Conservation (phyloP, 2,113 vertebrate species). For the Semicossyphus pulcher region DNA sequence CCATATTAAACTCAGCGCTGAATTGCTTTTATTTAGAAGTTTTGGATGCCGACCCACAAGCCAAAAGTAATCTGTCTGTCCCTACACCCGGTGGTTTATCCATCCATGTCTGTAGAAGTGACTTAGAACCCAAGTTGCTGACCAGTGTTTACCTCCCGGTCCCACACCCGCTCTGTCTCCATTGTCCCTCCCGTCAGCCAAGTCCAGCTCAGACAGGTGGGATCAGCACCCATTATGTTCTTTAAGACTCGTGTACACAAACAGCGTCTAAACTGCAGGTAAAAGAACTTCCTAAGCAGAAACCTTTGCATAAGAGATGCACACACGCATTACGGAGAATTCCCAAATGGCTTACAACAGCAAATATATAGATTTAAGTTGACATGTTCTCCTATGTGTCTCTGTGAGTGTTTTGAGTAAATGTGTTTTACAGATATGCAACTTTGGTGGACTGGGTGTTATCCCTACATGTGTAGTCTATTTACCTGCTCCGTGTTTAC, state of each 20-base stretch:
- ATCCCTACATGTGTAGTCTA: neutral
- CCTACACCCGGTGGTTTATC: neutral
- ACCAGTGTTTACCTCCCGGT: conserved; percentile 46
- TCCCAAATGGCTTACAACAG: neutral
- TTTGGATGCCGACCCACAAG: neutral
- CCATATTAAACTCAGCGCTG: neutral
- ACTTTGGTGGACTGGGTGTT: conserved; percentile 2
- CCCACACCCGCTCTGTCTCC: conserved; percentile 54
- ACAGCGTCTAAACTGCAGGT: conserved; percentile 17
- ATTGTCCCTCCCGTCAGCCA: conserved; percentile 58
- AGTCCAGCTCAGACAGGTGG: conserved; percentile 64
- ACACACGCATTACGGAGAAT: too few species aligned
- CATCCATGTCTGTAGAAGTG: conserved; percentile 15
- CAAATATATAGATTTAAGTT: neutral
- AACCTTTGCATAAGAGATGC: conserved; percentile 27
- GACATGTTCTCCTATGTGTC: neutral
- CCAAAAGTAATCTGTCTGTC: neutral
- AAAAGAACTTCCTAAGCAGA: conserved; percentile 43
- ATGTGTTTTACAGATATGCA: neutral
- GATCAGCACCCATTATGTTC: conserved; percentile 69
- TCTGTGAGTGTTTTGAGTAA: neutral
- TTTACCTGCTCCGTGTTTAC: neutral
- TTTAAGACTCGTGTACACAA: conserved; percentile 69
- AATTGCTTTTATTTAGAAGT: neutral
- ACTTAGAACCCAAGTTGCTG: conserved; percentile 10